Evolutionary conservation across 2,797 vertebrate species (phyloP).

Genomic region (Anisognathus igniventris): DNA sequence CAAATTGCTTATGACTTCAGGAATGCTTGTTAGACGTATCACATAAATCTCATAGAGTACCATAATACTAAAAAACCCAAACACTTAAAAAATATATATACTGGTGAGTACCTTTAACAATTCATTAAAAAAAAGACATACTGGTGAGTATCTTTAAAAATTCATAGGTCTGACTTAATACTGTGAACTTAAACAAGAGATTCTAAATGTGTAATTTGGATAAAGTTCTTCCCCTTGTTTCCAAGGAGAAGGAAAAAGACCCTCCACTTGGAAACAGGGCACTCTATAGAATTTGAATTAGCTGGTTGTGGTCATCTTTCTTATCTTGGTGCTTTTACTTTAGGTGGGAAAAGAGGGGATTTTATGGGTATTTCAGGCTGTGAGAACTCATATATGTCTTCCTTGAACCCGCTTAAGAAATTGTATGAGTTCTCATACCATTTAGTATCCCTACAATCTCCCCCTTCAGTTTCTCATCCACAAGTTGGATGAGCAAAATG

Average conservation of each 20-base stretch:
- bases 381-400: not conserved
- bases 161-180: not conserved
- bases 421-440: not conserved
- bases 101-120: not conserved
- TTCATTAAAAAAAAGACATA: not conserved
- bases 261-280: not conserved
- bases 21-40: not conserved
- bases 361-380: not conserved
- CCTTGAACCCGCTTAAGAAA: not conserved
- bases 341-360: not conserved
- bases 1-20: not conserved
- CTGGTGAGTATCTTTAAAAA: not conserved
- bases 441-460: not conserved
- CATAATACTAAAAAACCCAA: not conserved
- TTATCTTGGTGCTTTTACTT: not conserved
- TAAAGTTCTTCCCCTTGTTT: not conserved
- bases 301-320: not conserved
- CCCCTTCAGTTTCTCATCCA: not conserved
- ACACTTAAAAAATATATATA: not conserved
- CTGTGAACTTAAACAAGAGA: not conserved
- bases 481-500: not conserved
- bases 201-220: not conserved
- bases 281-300: not conserved
- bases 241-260: not conserved
- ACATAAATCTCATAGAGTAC: not conserved